These are phyloP conservation scores for Raja brachyura DNA, from an alignment of 2,113 vertebrate species.

Conservation along the genomic window DNA sequence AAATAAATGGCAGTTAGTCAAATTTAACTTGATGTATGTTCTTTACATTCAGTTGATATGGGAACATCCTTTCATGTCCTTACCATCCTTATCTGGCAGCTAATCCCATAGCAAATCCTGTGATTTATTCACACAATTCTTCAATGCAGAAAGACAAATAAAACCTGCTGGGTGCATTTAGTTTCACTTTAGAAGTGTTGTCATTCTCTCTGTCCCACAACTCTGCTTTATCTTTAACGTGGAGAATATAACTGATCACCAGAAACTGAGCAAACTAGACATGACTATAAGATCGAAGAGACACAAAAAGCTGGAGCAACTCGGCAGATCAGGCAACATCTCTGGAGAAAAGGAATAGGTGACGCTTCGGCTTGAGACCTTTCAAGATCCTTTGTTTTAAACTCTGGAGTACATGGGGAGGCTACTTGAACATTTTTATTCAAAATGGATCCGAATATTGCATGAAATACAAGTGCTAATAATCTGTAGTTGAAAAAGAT, in stretches of 20 bases:
- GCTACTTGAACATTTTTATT: neutral
- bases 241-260: too few species aligned
- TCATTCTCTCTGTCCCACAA: neutral
- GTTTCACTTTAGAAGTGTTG: too few species aligned
- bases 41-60: neutral
- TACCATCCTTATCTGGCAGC: neutral
- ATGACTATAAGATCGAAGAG: too few species aligned
- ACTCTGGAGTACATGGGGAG: neutral
- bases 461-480: neutral
- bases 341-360: too few species aligned
- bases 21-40: neutral
- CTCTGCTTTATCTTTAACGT: neutral
- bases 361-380: too few species aligned
- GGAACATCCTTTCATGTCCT: neutral
- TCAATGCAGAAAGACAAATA: neutral
- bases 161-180: neutral
- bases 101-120: neutral
- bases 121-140: neutral
- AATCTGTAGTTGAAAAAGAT: neutral
- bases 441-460: neutral
- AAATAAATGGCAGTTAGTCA: neutral
- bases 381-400: neutral
- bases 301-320: too few species aligned
- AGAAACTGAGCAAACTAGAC: neutral
- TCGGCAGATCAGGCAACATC: too few species aligned